A percentile compares a stretch with the other conserved stretches of the same genome.
Evolutionary conservation across 2,888 invertebrate genomes (phyloP).

Genomic region (Ophion costatus): DNA sequence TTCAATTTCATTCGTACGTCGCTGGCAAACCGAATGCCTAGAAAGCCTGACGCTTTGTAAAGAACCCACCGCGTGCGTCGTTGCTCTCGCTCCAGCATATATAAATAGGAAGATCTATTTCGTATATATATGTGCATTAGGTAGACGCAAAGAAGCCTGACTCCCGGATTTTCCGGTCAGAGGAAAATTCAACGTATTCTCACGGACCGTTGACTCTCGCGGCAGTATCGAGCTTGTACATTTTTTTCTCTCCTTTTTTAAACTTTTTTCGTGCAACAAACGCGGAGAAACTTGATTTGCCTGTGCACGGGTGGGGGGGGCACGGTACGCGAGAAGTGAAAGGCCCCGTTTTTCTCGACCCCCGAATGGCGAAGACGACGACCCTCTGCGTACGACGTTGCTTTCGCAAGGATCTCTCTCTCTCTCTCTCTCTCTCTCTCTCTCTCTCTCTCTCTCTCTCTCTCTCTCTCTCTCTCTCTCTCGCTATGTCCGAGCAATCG

Average conservation of each 20-base stretch:
- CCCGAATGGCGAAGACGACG: slow-evolving; percentile 46
- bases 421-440: no score
- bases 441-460: no score
- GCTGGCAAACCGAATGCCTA: slow-evolving; percentile 58
- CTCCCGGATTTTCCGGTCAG: slow-evolving; percentile 43
- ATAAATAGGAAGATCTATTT: no score
- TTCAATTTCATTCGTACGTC: slow-evolving; percentile 20
- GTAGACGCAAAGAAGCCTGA: slow-evolving; percentile 22
- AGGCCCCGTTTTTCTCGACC: slow-evolving; percentile 37
- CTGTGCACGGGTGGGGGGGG: not conserved
- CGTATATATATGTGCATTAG: slow-evolving; percentile 15
- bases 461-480: no score
- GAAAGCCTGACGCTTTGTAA: slow-evolving; percentile 67
- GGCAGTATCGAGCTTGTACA: not conserved
- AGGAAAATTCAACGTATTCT: slow-evolving; percentile 47
- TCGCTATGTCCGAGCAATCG: no score
- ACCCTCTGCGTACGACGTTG: slow-evolving; percentile 50
- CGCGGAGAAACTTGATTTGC: slow-evolving; percentile 26
- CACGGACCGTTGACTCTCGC: slow-evolving; percentile 50
- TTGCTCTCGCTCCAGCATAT: not conserved
- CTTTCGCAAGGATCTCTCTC: no score
- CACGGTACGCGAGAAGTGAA: slow-evolving; percentile 39
- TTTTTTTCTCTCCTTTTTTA: not conserved
- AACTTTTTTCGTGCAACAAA: not conserved
- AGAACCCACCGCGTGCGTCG: slow-evolving; percentile 45